Evolutionary conservation across 2,888 invertebrate species (phyloP), one percentile per base, ranked within the genome.

Genomic region (Luperina testacea): DNA sequence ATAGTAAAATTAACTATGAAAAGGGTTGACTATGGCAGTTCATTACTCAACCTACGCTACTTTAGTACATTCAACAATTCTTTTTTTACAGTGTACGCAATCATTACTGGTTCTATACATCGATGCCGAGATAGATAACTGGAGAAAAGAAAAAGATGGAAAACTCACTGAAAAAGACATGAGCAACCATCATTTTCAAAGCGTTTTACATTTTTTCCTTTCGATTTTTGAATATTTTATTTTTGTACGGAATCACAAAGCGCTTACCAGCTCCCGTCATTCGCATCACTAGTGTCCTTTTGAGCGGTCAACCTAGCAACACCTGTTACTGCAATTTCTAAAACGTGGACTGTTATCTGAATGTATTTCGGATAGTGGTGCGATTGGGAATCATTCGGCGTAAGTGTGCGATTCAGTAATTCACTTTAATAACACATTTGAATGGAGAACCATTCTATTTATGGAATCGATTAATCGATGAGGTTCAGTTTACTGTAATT

Each of bases 281-380:
- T 11, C 73, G 32, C 61, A 48, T 42, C 64, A 75, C 38, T 61
- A 72, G 20, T 72, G 48, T 83, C 32, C 20, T 45, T 72, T 80
- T 64, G 69, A 73, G 83, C 63, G 63, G 61, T 42, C 42, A 51
- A 20, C 15, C 42, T 13, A 75, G 59, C 38, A 70, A 61, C 61
- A 82, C 67, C 53, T 78, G 81, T 77, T 72, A 79, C 69, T 70
- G 67, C 45, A 51, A 72, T 73, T 75, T 57, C 77, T 82, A 68
- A 80, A 80, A 75, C 45, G 67, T n/a, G 20, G 11, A 73, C 75
- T 77, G 75, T 80, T 73, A 76, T 48, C 63, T 42, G 57, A 63
- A 42, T 42, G 45, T 45, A 75, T 13, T 70, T 73, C 32, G 65
- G 15, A 73, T 42, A 72, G 63, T 79, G 59, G 48, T 27, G 15